A percentile compares a stretch with the other conserved stretches of the same genome.
Conservation (phyloP, 2,797 vertebrate genomes). For the Hylomyscus alleni region DNA sequence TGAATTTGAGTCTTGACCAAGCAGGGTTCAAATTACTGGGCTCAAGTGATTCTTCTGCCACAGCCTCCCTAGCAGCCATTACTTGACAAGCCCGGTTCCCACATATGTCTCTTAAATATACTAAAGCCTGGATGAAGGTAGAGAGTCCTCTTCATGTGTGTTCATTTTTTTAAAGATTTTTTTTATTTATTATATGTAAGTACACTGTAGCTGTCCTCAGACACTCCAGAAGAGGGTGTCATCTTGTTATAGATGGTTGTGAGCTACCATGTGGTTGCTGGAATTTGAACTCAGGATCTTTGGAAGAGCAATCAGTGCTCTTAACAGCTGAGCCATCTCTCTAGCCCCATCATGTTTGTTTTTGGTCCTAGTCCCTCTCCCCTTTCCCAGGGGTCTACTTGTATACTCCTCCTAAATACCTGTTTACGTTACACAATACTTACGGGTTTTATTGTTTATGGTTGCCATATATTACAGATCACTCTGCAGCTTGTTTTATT, state of each 20-base stretch:
- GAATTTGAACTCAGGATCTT: too few species aligned
- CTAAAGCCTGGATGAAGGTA: constrained; percentile 36
- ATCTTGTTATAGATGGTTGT: too few species aligned
- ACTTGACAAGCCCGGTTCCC: neutral
- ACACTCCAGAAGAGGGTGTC: too few species aligned
- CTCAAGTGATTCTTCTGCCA: neutral
- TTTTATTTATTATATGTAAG: too few species aligned
- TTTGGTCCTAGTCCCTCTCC: neutral
- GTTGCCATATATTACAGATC: neutral
- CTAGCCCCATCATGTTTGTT: neutral
- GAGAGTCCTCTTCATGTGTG: neutral
- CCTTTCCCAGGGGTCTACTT: neutral
- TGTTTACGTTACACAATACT: neutral
- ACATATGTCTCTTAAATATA: neutral
- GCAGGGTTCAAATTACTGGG: neutral
- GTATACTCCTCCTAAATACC: neutral
- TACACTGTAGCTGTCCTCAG: too few species aligned
- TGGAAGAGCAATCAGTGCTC: too few species aligned
- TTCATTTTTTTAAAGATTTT: neutral
- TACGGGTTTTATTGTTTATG: neutral
- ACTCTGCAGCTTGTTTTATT: constrained; percentile 17
- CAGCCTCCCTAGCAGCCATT: neutral
- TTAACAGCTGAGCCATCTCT: too few species aligned
- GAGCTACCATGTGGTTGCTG: too few species aligned
- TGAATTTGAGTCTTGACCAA: neutral